Evolutionary conservation across 1,140 invertebrate genomes (phyloP).

Genomic region (Brachionus rotundiformis): DNA sequence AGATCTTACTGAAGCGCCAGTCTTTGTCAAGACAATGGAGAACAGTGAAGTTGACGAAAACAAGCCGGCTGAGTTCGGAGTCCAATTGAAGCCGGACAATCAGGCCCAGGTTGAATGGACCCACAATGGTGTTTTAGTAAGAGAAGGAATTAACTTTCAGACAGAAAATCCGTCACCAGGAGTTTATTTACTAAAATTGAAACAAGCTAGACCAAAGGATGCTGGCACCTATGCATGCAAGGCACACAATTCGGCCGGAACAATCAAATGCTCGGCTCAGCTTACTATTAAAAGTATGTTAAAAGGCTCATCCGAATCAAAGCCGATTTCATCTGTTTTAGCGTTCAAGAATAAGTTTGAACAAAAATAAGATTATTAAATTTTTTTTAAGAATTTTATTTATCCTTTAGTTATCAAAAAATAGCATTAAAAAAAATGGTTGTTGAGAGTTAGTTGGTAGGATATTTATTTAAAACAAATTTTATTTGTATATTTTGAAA

Average conservation of each 20-base stretch:
- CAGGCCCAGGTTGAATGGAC: constrained; percentile 31
- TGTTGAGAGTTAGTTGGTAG: constrained; percentile 44
- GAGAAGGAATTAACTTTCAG: constrained; percentile 27
- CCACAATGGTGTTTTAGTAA: constrained; percentile 33
- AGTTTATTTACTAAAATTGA: not conserved
- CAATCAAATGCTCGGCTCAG: constrained; percentile 76
- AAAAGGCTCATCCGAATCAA: constrained; percentile 41
- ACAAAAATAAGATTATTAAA: constrained; percentile 31
- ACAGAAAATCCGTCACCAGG: constrained; percentile 14
- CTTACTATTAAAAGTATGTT: constrained; percentile 74
- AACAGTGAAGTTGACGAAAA: constrained; percentile 42
- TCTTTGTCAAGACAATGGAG: constrained; percentile 21
- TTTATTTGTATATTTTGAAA: constrained; percentile 22
- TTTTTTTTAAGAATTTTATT: not conserved
- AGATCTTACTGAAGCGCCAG: constrained; percentile 31
- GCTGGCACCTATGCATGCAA: constrained; percentile 88
- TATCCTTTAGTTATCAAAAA: constrained; percentile 26
- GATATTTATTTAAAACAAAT: constrained; percentile 12
- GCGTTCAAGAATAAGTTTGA: constrained; percentile 45
- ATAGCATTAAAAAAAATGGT: constrained; percentile 30
- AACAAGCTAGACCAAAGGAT: constrained; percentile 67
- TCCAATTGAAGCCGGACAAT: constrained; percentile 17
- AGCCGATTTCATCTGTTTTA: constrained; percentile 46
- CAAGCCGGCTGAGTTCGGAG: constrained; percentile 14
- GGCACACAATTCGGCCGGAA: constrained; percentile 83